Base-by-base conservation (phyloP, 2,888 invertebrate genomes). In the Mesoligia furuncula region DNA sequence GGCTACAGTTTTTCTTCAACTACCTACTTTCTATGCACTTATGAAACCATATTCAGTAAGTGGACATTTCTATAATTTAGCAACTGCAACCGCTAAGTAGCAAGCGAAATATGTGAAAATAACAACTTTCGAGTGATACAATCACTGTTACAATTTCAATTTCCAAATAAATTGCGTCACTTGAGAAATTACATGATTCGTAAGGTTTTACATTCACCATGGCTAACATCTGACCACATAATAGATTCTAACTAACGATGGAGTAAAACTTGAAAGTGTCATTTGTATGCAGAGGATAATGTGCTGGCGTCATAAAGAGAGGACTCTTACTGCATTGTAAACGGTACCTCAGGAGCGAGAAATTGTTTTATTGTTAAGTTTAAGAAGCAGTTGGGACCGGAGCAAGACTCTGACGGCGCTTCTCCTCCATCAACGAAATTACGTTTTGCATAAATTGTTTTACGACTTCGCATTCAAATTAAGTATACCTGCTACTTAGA, bases 271-370 rank as follows among this genome's bases (percentile, higher is more conserved):
- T 90, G 93, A 93, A 94, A 95, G 94, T 93, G 93, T 91, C 91
- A 95, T 95, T 95, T 93, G 94, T 95, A 96, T 95, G 94, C 95
- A 89, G 90, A 88, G 90, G 89, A 91, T 92, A 89, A 90, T 87
- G 82, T 91, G 88, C 77, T 87, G 88, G 90, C 91, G 93, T 92
- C 93, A 93, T 95, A 95, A 95, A 94, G 90, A 87, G 90, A 90
- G 89, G 88, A 92, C 93, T 90, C 89, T 90, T 90, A 91, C 91
- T 93, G 95, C 95, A 94, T 94, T 93, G 93, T 92, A 93, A 95
- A 89, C 90, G 90, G 85, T 89, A 90, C 87, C 90, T 90, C 81
- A 87, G 83, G 67, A 87, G 79, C 85, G 87, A 89, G 89, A 91
- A 90, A 92, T 93, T 92, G 90, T 92, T 92, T 92, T 92, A 93